Evolutionary conservation across 2,888 invertebrate species (phyloP), one percentile per base, ranked within the genome.

Genomic region (Molorchus minor): DNA sequence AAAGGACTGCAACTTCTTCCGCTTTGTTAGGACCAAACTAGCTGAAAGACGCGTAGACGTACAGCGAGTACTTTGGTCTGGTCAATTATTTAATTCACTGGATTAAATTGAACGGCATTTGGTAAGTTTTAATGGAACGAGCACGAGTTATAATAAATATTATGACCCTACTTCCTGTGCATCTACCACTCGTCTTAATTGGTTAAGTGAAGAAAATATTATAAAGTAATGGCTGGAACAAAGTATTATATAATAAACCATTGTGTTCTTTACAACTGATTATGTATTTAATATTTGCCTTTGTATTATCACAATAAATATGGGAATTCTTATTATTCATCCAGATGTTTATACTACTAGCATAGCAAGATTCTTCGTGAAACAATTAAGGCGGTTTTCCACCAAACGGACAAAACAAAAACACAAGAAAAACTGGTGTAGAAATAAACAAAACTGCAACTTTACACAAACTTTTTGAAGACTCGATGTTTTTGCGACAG

Each of bases 61-160:
- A 52, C 60, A 49, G 55, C 51, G 55, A 58, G 61, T 61, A 53
- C 58, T 58, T 64, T 49, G 56, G 38, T 64, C 60, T 67, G 71
- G 70, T 76, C 75, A 78, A 78, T 78, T 78, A 75, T 77, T 77
- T 77, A 79, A 79, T 79, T 78, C 74, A 59, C 38, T 55, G 72
- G 68, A 65, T 71, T 77, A 75, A 78, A 78, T 77, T 77, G 76
- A 77, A 77, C 75, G 75, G 75, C 77, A 77, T 77, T 78, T 77
- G 76, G 71, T 73, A 67, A 72, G 71, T 76, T 75, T 75, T 75
- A 76, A 76, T 74, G 75, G 71, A 74, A 74, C 70, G 71, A 76
- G 78, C 79, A 79, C 79, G 79, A 77, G 79, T 78, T 76, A 74
- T 72, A 75, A 78, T 78, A 78, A 78, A 79, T 77, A 78, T 78